These are phyloP conservation scores for Lithophane ornitopus DNA, from an alignment of 2,888 invertebrate genomes.

Conservation along the genomic window DNA sequence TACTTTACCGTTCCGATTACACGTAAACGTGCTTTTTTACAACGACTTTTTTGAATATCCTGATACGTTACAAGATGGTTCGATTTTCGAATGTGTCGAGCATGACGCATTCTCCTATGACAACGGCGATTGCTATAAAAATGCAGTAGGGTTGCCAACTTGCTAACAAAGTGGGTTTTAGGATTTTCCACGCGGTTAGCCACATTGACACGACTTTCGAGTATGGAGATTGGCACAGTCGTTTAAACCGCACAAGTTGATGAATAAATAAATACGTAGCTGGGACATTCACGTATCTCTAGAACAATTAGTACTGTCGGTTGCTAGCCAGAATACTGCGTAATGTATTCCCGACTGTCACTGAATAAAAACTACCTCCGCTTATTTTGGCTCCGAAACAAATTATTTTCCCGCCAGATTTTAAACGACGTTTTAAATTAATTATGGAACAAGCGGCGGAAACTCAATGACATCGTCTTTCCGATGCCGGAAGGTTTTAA, in stretches of 20 bases:
- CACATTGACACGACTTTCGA: conserved; percentile 34
- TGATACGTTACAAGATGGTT: conserved; percentile 39
- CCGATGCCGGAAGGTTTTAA: conserved; percentile 46
- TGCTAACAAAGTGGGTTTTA: conserved; percentile 1
- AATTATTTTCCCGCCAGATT: conserved; percentile 57
- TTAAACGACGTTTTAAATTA: conserved; percentile 62
- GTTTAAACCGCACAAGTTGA: conserved; percentile 12
- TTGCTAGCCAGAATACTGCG: conserved; percentile 10
- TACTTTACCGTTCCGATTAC: conserved; percentile 72
- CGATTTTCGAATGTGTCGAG: conserved; percentile 41
- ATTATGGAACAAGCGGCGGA: conserved; percentile 57
- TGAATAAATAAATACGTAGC: conserved; percentile 42
- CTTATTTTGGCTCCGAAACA: conserved; percentile 45
- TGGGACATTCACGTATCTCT: conserved; percentile 6
- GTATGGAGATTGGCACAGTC: conserved; percentile 28
- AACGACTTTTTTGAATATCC: conserved; percentile 60
- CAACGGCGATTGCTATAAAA: conserved; percentile 19
- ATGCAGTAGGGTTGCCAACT: conserved; percentile 26
- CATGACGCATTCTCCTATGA: conserved; percentile 42
- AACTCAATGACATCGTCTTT: conserved; percentile 61
- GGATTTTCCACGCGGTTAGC: conserved; percentile 36
- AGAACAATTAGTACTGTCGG: conserved; percentile 7
- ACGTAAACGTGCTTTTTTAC: conserved; percentile 66
- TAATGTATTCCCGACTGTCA: conserved; percentile 40
- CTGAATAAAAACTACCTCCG: conserved; percentile 46